These are phyloP conservation scores for Euplexia lucipara DNA, from an alignment of 2,888 invertebrate species.

Conservation along the genomic window DNA sequence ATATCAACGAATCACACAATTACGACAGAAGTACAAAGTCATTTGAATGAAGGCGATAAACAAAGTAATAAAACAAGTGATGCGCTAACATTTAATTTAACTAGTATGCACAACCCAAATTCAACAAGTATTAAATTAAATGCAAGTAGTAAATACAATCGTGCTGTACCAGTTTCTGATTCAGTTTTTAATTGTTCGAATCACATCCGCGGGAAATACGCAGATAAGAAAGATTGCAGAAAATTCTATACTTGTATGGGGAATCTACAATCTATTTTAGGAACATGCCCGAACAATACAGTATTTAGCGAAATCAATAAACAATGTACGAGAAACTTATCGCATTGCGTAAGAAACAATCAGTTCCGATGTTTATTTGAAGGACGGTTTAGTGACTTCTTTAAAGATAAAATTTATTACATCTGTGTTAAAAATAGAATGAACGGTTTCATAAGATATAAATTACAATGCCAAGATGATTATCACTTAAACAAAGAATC, in stretches of 20 bases:
- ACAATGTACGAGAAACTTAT: slow-evolving; percentile 85
- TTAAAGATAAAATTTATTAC: slow-evolving; percentile 82
- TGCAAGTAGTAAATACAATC: slow-evolving; percentile 16
- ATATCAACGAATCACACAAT: slow-evolving; percentile 43
- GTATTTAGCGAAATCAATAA: slow-evolving; percentile 85
- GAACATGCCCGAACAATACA: slow-evolving; percentile 81
- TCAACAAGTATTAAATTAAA: slow-evolving; percentile 16
- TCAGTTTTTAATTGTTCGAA: slow-evolving; percentile 69
- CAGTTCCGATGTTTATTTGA: slow-evolving; percentile 85
- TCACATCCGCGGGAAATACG: slow-evolving; percentile 83
- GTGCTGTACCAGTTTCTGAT: slow-evolving; percentile 2
- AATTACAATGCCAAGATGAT: slow-evolving; percentile 81
- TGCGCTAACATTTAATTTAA: slow-evolving; percentile 13
- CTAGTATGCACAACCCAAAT: slow-evolving; percentile 9
- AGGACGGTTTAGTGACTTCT: slow-evolving; percentile 82
- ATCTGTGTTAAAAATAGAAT: slow-evolving; percentile 79
- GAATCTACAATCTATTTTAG: slow-evolving; percentile 72
- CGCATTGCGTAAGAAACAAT: slow-evolving; percentile 86
- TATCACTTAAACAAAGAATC: slow-evolving; percentile 78
- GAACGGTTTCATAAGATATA: slow-evolving; percentile 76
- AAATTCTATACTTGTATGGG: slow-evolving; percentile 89
- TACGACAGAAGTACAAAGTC: slow-evolving; percentile 31
- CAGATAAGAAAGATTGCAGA: slow-evolving; percentile 85
- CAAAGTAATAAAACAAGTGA: slow-evolving; percentile 34
- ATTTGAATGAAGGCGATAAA: slow-evolving; percentile 37